Percentiles rank a stretch among this genome's conserved stretches.
Evolutionary conservation across 2,888 invertebrate species (phyloP).

Genomic region (Neuroscelio doddi): DNA sequence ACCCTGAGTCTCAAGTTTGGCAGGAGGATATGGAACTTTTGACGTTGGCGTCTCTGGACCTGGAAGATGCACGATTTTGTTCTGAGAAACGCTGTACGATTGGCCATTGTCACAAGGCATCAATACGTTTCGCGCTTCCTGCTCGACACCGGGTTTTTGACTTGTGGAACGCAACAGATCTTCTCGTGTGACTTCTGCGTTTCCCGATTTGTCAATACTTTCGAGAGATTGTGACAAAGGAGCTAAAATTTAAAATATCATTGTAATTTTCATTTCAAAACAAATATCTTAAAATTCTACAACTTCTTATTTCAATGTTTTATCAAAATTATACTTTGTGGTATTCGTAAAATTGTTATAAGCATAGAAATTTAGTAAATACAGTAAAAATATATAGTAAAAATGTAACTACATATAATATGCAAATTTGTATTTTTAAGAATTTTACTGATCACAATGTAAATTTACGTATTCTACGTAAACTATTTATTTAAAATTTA

Average conservation of each 20-base stretch:
- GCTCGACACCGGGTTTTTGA: conserved; percentile 72
- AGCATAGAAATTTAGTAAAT: too few relatives aligned
- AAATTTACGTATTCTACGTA: too few relatives aligned
- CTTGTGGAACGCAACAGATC: conserved; percentile 63
- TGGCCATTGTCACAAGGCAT: conserved; percentile 90
- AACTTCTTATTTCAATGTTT: not conserved
- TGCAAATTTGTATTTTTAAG: too few relatives aligned
- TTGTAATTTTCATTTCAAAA: not conserved
- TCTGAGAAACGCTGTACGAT: conserved; percentile 92
- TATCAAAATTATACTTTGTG: too few relatives aligned
- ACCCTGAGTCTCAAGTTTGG: conserved; percentile 78
- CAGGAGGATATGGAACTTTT: conserved; percentile 78
- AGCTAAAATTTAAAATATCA: conserved; percentile 53
- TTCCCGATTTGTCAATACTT: conserved; percentile 73
- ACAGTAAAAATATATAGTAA: too few relatives aligned
- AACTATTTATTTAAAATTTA: too few relatives aligned
- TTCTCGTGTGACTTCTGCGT: conserved; percentile 65
- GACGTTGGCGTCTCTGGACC: conserved; percentile 73
- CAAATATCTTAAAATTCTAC: not conserved
- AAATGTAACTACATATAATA: too few relatives aligned
- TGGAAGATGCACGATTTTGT: conserved; percentile 89
- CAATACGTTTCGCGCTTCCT: conserved; percentile 83
- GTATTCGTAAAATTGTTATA: too few relatives aligned
- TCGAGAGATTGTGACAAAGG: conserved; percentile 81
- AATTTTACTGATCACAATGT: too few relatives aligned